A percentile compares a stretch with the other conserved stretches of the same genome.
Conservation (phyloP, 2,888 invertebrate genomes). For the Leptinotarsa tumamoca region DNA sequence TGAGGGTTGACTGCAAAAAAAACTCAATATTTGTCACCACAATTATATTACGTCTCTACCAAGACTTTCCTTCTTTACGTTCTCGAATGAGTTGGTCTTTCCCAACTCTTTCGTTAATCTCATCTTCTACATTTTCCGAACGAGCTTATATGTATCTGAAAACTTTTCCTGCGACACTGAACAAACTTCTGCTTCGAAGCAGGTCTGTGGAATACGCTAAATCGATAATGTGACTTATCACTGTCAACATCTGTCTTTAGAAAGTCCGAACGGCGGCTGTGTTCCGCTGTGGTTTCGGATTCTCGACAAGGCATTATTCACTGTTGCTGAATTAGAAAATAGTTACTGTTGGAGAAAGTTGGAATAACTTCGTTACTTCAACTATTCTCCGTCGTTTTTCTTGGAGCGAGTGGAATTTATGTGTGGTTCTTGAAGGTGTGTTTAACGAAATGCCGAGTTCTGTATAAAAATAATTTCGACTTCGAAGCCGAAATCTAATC, state of each 20-base stretch:
- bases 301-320: slow-evolving; percentile 50
- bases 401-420: slow-evolving; percentile 28
- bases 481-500: no score
- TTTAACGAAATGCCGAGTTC: not conserved
- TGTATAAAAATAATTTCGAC: not conserved
- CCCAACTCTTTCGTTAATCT: no score
- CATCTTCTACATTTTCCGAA: not conserved
- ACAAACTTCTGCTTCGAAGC: not conserved
- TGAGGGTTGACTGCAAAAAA: no score
- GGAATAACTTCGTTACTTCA: slow-evolving; percentile 32
- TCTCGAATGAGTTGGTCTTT: no score
- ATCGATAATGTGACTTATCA: slow-evolving; percentile 48
- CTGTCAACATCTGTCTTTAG: slow-evolving; percentile 50
- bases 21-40: no score
- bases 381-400: slow-evolving; percentile 34
- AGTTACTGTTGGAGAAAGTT: slow-evolving; percentile 45
- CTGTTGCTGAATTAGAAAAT: slow-evolving; percentile 52
- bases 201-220: slow-evolving; percentile 8
- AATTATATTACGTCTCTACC: no score
- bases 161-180: not conserved
- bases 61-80: no score
- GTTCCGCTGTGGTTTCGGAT: slow-evolving; percentile 44
- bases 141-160: not conserved
- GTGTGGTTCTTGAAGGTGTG: not conserved
- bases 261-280: slow-evolving; percentile 36